A percentile compares a stretch with the other conserved stretches of the same genome.
Conservation (phyloP, 2,113 vertebrate genomes). For the Strix uralensis region DNA sequence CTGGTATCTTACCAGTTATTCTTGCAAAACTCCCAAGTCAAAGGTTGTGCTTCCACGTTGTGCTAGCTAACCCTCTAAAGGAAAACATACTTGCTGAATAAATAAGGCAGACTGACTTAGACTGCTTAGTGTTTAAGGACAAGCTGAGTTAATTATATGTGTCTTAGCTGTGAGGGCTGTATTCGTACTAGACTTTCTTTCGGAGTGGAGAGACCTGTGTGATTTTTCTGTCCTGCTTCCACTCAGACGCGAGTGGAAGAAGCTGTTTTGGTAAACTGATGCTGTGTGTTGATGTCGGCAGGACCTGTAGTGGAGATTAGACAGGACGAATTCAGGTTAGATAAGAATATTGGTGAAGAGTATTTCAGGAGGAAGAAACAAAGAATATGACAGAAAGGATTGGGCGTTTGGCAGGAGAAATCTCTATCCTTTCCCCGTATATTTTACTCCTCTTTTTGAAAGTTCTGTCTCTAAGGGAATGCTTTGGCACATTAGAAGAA, state of each 20-base stretch:
- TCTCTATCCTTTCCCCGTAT: neutral
- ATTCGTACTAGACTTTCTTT: neutral
- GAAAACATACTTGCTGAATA: neutral
- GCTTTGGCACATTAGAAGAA: neutral
- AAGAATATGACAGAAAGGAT: neutral
- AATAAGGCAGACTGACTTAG: neutral
- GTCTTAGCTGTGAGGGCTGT: neutral
- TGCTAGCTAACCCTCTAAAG: neutral
- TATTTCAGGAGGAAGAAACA: neutral
- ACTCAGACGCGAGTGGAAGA: neutral
- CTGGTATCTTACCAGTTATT: neutral
- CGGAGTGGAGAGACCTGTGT: neutral
- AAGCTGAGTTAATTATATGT: neutral
- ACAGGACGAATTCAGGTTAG: fast-evolving
- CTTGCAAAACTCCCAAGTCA: neutral
- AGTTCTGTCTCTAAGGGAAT: neutral
- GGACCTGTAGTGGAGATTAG: neutral
- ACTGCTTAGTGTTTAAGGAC: neutral
- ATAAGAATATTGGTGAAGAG: neutral
- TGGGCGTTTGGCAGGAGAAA: neutral
- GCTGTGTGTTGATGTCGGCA: neutral
- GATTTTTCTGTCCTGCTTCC: neutral
- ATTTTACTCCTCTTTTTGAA: neutral
- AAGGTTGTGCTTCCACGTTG: neutral
- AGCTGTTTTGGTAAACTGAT: neutral